Percentiles rank a stretch among this genome's conserved stretches.
Evolutionary conservation across 2,888 invertebrate species (phyloP).

Genomic region (Xylophagus ater): DNA sequence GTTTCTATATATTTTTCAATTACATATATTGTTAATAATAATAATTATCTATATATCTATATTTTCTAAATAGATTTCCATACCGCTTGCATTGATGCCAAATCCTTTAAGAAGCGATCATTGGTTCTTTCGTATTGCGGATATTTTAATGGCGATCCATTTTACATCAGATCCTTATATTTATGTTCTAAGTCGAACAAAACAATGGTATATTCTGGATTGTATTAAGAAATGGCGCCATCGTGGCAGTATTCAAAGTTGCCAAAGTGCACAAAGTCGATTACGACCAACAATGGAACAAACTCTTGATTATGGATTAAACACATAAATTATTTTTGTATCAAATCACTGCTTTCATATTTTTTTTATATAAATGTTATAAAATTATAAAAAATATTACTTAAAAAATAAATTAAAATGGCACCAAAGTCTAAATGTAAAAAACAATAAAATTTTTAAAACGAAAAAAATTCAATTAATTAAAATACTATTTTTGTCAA

Average conservation of each 20-base stretch:
- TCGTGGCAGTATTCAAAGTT: slow-evolving; percentile 28
- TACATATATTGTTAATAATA: no score
- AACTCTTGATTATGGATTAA: slow-evolving; percentile 32
- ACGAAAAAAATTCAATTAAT: no score
- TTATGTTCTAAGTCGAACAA: slow-evolving; percentile 61
- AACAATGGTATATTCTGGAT: slow-evolving; percentile 32
- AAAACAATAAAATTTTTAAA: neutral
- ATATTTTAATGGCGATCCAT: slow-evolving; percentile 66
- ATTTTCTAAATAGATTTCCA: slow-evolving; percentile 46
- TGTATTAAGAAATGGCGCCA: slow-evolving; percentile 32
- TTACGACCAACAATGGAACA: slow-evolving; percentile 33
- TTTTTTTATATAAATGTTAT: neutral
- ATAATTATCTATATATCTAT: slow-evolving; percentile 11
- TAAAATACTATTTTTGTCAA: no score
- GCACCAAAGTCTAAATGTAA: neutral
- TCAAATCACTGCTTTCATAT: slow-evolving; percentile 13
- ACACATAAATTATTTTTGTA: slow-evolving; percentile 19
- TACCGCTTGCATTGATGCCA: slow-evolving; percentile 44
- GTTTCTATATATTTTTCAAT: no score
- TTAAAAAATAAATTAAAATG: neutral
- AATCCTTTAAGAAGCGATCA: slow-evolving; percentile 28
- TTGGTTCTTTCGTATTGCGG: slow-evolving; percentile 47
- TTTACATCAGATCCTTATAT: slow-evolving; percentile 75
- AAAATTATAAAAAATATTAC: neutral
- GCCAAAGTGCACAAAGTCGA: slow-evolving; percentile 35